Conservation (phyloP, 2,797 vertebrate species). For the Coreius guichenoti region DNA sequence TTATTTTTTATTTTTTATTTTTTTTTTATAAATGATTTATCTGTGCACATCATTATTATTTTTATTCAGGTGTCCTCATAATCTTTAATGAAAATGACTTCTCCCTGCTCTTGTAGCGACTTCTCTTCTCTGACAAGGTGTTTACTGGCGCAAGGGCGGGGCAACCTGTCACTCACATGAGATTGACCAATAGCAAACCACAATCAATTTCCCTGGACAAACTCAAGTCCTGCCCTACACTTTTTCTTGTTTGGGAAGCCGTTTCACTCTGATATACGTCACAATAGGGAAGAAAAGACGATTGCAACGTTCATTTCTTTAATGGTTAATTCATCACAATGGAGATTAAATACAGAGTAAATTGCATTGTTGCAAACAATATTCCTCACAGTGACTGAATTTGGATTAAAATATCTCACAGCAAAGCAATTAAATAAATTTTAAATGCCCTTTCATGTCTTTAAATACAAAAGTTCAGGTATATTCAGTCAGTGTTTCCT, state of each 20-base stretch:
- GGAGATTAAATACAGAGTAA: not conserved
- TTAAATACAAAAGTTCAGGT: constrained; percentile 9
- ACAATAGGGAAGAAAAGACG: not conserved
- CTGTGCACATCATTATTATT: not conserved
- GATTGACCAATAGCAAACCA: not conserved
- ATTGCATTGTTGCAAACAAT: not conserved
- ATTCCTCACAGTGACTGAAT: not conserved
- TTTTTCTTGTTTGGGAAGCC: not conserved
- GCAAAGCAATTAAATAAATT: not conserved
- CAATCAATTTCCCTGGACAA: not conserved
- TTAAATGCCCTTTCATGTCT: not conserved
- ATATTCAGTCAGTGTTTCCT: constrained; percentile 24
- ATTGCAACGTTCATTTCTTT: not conserved
- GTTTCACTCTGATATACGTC: not conserved
- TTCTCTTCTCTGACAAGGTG: not conserved
- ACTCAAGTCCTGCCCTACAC: not conserved
- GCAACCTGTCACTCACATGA: not conserved
- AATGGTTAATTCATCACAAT: not conserved
- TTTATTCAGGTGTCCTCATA: not conserved
- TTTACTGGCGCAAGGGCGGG: not conserved
- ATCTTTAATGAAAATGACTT: not conserved
- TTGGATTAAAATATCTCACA: not conserved
- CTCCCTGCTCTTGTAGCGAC: not conserved
- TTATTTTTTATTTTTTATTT: too few species aligned
- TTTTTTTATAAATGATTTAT: not conserved